A percentile compares a stretch with the other conserved stretches of the same genome.
Conservation (phyloP, 2,888 invertebrate species). For the Plagodis dolabraria region DNA sequence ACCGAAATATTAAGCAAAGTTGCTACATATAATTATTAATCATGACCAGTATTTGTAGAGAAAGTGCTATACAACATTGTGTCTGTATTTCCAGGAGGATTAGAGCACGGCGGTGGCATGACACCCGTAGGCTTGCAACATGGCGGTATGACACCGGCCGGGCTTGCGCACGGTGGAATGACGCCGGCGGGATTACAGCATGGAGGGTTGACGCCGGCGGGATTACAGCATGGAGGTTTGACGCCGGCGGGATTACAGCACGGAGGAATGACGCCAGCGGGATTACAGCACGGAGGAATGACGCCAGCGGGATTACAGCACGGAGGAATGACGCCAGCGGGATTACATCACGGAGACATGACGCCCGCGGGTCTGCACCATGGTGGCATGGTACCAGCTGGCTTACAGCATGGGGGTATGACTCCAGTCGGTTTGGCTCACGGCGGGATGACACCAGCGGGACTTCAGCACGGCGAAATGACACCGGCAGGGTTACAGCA, state of each 20-base stretch:
- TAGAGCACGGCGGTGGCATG: slow-evolving; percentile 67
- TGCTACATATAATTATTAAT: no score
- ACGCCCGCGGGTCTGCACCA: slow-evolving; percentile 72
- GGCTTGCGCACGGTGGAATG: slow-evolving; percentile 77
- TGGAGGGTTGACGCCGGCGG: slow-evolving; percentile 74
- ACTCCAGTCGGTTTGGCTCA: slow-evolving; percentile 50
- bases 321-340: slow-evolving; percentile 63
- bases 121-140: slow-evolving; percentile 67
- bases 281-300: slow-evolving; percentile 55
- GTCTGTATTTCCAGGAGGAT: slow-evolving; percentile 4
- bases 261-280: slow-evolving; percentile 57
- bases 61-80: not conserved
- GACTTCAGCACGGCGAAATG: slow-evolving; percentile 39
- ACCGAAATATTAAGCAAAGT: not conserved
- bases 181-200: slow-evolving; percentile 59
- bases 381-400: slow-evolving; percentile 63
- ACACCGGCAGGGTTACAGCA: slow-evolving; percentile 27
- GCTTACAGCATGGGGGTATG: slow-evolving; percentile 55
- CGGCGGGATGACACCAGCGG: slow-evolving; percentile 56
- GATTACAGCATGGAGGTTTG: slow-evolving; percentile 58
- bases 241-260: slow-evolving; percentile 65
- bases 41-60: no score
- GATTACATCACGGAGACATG: slow-evolving; percentile 56
- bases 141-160: slow-evolving; percentile 64
- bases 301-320: slow-evolving; percentile 56